These are phyloP conservation scores for Tautogolabrus adspersus DNA, from an alignment of 2,113 vertebrate genomes.

Conservation along the genomic window DNA sequence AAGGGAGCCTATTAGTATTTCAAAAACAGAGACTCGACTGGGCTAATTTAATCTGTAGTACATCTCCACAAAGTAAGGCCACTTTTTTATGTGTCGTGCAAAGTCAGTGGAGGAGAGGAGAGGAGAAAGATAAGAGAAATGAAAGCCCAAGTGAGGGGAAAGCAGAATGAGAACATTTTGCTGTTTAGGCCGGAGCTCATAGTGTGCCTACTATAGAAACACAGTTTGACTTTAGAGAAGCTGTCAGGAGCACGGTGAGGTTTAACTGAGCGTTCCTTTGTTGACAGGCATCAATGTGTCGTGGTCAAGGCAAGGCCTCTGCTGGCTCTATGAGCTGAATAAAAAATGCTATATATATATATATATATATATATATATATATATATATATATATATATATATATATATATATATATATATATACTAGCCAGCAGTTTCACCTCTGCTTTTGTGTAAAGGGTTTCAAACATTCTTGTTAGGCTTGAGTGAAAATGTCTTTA, in stretches of 20 bases:
- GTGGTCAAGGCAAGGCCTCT: constrained; percentile 69
- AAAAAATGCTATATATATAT: no score
- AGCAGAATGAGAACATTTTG: constrained; percentile 29
- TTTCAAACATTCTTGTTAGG: constrained; percentile 40
- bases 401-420: no score
- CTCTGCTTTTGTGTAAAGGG: constrained; percentile 34
- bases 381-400: no score
- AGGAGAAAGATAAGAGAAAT: constrained; percentile 18
- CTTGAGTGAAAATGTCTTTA: constrained; percentile 37
- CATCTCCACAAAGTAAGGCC: constrained; percentile 43
- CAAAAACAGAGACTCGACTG: constrained; percentile 51
- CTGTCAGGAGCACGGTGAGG: constrained; percentile 61
- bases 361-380: no score
- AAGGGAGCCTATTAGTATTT: constrained; percentile 42
- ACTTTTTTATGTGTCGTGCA: constrained; percentile 25
- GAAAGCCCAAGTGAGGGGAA: constrained; percentile 6
- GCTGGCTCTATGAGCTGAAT: constrained; percentile 48
- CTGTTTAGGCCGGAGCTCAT: constrained; percentile 23
- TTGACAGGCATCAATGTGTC: constrained; percentile 62
- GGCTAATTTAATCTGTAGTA: constrained; percentile 42
- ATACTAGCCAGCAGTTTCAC: constrained; percentile 43
- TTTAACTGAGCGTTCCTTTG: constrained; percentile 60
- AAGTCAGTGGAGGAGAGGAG: constrained; percentile 26
- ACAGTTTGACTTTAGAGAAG: constrained; percentile 62
- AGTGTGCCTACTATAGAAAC: constrained; percentile 49